Percentiles rank a stretch among this genome's conserved stretches.
These are phyloP conservation scores for Digitonthophagus gazella DNA, from an alignment of 2,888 invertebrate species.

Conservation along the genomic window DNA sequence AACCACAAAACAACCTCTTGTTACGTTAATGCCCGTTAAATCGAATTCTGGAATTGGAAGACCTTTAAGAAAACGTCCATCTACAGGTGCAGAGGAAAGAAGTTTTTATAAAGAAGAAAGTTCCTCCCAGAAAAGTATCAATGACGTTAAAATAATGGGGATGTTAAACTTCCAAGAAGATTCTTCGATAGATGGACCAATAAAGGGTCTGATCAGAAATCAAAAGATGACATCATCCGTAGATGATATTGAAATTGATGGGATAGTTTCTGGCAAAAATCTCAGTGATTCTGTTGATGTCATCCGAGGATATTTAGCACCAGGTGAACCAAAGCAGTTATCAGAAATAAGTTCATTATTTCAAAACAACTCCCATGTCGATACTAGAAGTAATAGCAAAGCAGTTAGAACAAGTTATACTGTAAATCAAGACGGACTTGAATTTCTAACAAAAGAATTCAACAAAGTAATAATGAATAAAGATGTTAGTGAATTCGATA, in stretches of 20 bases:
- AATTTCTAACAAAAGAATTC: conserved; percentile 64
- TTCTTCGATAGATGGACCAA: not conserved
- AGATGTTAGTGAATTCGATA: not conserved
- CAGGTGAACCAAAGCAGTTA: conserved; percentile 53
- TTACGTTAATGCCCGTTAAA: conserved; percentile 73
- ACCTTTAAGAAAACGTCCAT: conserved; percentile 66
- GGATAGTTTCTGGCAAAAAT: conserved; percentile 34
- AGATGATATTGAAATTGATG: conserved; percentile 16
- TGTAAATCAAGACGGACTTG: conserved; percentile 64
- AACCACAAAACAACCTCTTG: conserved; percentile 50
- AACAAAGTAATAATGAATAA: conserved; percentile 52
- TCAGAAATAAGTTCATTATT: conserved; percentile 59
- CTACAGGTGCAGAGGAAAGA: conserved; percentile 40
- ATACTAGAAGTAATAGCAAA: conserved; percentile 59
- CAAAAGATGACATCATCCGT: conserved; percentile 39
- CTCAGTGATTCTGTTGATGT: conserved; percentile 33
- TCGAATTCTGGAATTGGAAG: conserved; percentile 75
- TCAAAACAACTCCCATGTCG: conserved; percentile 53
- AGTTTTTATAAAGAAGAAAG: conserved; percentile 37
- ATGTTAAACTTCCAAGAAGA: conserved; percentile 40
- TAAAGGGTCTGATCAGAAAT: conserved; percentile 33
- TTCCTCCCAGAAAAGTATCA: not conserved
- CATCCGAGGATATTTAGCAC: conserved; percentile 37
- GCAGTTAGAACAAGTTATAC: conserved; percentile 61
- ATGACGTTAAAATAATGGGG: conserved; percentile 42